Conservation (phyloP, 2,113 vertebrate species). For the Bufo bufo region DNA sequence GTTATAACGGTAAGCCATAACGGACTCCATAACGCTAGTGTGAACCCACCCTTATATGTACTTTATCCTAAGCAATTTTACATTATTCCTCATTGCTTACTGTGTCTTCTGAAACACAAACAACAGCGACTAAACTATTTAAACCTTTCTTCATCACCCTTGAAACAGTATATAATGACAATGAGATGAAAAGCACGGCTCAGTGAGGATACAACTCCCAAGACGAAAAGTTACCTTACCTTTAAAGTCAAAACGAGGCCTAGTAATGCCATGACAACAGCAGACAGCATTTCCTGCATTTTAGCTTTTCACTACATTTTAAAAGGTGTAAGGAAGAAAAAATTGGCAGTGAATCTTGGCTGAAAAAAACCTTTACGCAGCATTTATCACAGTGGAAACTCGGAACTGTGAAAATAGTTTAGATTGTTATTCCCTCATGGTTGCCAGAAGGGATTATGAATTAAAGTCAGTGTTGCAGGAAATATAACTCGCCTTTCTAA, state of each 20-base stretch:
- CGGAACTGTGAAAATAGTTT: slow-evolving; percentile 62
- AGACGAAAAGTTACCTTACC: background rate
- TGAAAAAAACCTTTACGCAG: slow-evolving; percentile 52
- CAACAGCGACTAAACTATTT: fast-evolving
- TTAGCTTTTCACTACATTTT: slow-evolving; percentile 62
- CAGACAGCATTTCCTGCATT: slow-evolving; percentile 50
- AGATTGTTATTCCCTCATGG: slow-evolving; percentile 61
- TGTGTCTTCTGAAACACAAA: background rate
- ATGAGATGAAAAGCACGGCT: background rate
- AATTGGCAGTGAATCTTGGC: slow-evolving; percentile 62
- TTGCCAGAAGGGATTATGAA: slow-evolving; percentile 62
- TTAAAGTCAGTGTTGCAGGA: slow-evolving; percentile 63
- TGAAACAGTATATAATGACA: background rate
- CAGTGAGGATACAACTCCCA: background rate
- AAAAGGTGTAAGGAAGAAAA: slow-evolving; percentile 64
- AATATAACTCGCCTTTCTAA: slow-evolving; percentile 66
- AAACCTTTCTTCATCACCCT: background rate
- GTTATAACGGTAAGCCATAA: no score
- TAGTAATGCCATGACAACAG: slow-evolving; percentile 62
- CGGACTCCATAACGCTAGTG: no score
- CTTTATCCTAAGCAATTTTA: no score
- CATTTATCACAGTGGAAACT: slow-evolving; percentile 57
- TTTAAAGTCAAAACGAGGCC: slow-evolving; percentile 52
- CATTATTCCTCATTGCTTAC: background rate
- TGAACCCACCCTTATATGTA: no score